These are phyloP conservation scores for Trididemnum clinides DNA, from an alignment of 23 tunicate species.

Conservation along the genomic window DNA sequence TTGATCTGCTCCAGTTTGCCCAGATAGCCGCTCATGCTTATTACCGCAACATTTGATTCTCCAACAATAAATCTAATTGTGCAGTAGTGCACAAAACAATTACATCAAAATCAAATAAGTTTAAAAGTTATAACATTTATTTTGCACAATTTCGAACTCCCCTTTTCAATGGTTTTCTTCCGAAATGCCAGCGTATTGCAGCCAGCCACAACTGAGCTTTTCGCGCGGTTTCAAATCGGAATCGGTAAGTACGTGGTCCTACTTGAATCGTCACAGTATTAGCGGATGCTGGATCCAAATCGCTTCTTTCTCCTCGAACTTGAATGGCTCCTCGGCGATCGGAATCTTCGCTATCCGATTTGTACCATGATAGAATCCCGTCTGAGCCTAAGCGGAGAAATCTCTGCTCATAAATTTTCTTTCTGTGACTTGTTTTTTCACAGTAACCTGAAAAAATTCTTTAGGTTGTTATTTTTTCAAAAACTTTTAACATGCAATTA, in stretches of 20 bases:
- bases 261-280: background rate
- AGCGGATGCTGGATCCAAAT: background rate
- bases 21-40: too few species aligned
- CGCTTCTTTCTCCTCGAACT: constrained; percentile 32
- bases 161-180: constrained; percentile 19
- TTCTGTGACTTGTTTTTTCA: constrained; percentile 22
- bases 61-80: too few species aligned
- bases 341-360: constrained; percentile 36
- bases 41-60: too few species aligned
- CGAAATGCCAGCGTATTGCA: constrained; percentile 44
- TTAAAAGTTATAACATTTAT: too few species aligned
- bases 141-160: too few species aligned
- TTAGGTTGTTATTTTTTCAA: too few species aligned
- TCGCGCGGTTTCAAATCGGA: constrained; percentile 16
- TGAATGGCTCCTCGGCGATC: constrained; percentile 40
- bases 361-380: constrained; percentile 41
- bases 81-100: too few species aligned
- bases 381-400: constrained; percentile 36
- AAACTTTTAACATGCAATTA: too few species aligned
- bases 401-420: constrained; percentile 28
- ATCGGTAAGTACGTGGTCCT: constrained; percentile 29
- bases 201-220: constrained; percentile 53
- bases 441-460: constrained; percentile 48
- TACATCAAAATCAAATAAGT: too few species aligned
- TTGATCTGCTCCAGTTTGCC: too few species aligned